Evolutionary conservation across 2,113 vertebrate genomes (phyloP).

Genomic region (Neofelis nebulosa): DNA sequence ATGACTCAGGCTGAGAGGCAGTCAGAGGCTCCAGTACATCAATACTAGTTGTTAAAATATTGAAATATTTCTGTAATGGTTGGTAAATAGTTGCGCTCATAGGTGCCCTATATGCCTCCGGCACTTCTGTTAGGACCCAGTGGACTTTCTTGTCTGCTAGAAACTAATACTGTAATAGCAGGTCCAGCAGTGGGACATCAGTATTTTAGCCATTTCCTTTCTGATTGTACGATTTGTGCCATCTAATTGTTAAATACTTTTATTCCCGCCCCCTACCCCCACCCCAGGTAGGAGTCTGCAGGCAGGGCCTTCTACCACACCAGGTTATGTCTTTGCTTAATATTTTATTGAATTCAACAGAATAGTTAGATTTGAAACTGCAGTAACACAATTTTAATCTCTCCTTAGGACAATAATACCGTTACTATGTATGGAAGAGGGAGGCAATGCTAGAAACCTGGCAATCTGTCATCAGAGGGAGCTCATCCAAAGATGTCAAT

Average conservation of each 20-base stretch:
- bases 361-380: conserved; percentile 50
- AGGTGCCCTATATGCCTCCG: not conserved
- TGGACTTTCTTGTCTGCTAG: not conserved
- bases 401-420: conserved; percentile 15
- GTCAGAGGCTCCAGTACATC: not conserved
- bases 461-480: not conserved
- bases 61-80: not conserved
- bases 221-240: not conserved
- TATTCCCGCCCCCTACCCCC: not conserved
- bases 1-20: not conserved
- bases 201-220: not conserved
- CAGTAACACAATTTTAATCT: not conserved
- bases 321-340: conserved; percentile 22
- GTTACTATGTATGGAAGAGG: not conserved
- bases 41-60: not conserved
- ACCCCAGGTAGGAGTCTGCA: not conserved
- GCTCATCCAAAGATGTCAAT: not conserved
- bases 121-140: not conserved
- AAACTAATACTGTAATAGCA: not conserved
- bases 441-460: not conserved
- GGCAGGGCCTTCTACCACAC: not conserved
- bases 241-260: conserved; percentile 21
- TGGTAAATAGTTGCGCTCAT: not conserved
- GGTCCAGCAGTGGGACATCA: not conserved
- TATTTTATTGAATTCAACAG: conserved; percentile 18